A percentile compares a stretch with the other conserved stretches of the same genome.
Conservation (phyloP, 2,888 invertebrate genomes). For the Glaucopsyche alexis region DNA sequence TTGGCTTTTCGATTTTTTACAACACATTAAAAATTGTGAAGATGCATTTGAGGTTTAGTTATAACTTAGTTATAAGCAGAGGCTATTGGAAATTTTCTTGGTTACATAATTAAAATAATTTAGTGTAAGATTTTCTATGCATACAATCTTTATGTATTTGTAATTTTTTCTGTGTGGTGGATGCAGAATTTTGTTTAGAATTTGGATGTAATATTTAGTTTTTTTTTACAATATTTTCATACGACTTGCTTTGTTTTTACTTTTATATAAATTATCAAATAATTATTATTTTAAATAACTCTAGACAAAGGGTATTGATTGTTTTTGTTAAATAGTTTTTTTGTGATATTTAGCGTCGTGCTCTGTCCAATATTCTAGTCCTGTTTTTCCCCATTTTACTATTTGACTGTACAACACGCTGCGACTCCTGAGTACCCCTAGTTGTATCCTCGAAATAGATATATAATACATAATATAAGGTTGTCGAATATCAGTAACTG, state of each 20-base stretch:
- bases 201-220: too few species aligned
- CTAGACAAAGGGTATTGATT: background rate
- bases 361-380: conserved; percentile 1
- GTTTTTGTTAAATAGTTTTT: background rate
- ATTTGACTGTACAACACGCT: conserved; percentile 3
- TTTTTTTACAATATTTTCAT: too few species aligned
- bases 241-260: too few species aligned
- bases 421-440: background rate
- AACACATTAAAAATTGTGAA: background rate
- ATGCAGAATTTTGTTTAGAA: too few species aligned
- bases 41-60: background rate
- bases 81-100: background rate
- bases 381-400: background rate
- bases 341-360: background rate
- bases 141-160: background rate
- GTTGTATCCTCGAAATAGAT: background rate
- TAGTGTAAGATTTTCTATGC: too few species aligned
- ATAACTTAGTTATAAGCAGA: background rate
- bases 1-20: too few species aligned
- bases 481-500: too few species aligned
- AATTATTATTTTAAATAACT: too few species aligned
- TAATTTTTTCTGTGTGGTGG: background rate
- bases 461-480: background rate
- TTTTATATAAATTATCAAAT: too few species aligned
- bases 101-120: background rate